Evolutionary conservation across 1,140 invertebrate genomes (phyloP).

Genomic region (Luehdorfia chinensis): DNA sequence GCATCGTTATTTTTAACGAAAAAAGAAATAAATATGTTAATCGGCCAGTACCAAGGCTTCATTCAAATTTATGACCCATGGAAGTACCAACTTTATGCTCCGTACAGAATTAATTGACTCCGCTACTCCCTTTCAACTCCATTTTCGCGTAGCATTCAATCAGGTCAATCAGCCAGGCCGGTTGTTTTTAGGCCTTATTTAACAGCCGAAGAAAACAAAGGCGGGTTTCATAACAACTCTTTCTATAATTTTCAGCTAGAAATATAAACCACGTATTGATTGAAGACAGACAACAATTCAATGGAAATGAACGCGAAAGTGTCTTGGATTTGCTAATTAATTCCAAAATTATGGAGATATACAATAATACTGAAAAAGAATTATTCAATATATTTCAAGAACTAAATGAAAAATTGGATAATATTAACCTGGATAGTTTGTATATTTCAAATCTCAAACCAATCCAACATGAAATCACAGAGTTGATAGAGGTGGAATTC

Average conservation of each 20-base stretch:
- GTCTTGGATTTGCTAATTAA: constrained; percentile 24
- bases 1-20: too few species aligned
- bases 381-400: constrained; percentile 24
- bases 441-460: constrained; percentile 26
- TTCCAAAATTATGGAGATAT: constrained; percentile 13
- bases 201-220: background rate
- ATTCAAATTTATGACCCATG: too few species aligned
- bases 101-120: too few species aligned
- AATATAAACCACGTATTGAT: too few species aligned
- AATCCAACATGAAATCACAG: constrained; percentile 24
- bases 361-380: constrained; percentile 10
- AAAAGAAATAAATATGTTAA: too few species aligned
- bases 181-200: too few species aligned
- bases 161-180: too few species aligned
- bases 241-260: too few species aligned
- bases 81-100: background rate
- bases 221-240: background rate
- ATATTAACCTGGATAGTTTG: constrained; percentile 15
- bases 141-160: too few species aligned
- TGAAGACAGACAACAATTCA: too few species aligned
- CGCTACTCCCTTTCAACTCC: too few species aligned
- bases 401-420: constrained; percentile 23
- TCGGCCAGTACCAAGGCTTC: too few species aligned
- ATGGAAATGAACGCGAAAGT: background rate
- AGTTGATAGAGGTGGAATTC: constrained; percentile 22